Conservation (phyloP, 2,113 vertebrate genomes). For the Chionis minor region DNA sequence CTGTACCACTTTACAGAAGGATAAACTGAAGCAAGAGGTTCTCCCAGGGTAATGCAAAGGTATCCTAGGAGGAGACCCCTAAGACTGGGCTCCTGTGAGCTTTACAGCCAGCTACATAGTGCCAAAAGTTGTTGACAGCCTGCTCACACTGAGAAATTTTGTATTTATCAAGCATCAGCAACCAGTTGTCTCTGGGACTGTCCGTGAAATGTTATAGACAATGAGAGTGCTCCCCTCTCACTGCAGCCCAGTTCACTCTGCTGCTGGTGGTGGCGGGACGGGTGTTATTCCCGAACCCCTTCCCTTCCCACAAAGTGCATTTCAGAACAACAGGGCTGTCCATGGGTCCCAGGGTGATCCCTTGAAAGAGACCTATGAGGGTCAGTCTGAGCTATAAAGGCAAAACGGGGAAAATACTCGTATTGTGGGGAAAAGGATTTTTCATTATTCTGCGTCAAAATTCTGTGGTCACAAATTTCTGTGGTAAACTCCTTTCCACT, state of each 20-base stretch:
- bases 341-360: background rate
- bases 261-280: fast-evolving
- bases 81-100: background rate
- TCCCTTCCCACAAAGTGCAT: background rate
- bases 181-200: background rate
- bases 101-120: background rate
- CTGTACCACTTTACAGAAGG: background rate
- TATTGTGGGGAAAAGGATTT: background rate
- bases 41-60: background rate
- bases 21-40: background rate
- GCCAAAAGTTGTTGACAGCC: background rate
- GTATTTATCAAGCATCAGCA: background rate
- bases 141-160: background rate
- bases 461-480: background rate
- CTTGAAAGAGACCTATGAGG: background rate
- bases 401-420: background rate
- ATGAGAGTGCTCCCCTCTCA: background rate
- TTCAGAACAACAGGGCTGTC: background rate
- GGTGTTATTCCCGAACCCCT: background rate
- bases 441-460: background rate
- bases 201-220: background rate
- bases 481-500: background rate
- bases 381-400: background rate
- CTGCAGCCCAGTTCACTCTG: background rate
- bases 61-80: background rate